Percentiles rank a stretch among this genome's conserved stretches.
Evolutionary conservation across 2,888 invertebrate species (phyloP).

Genomic region (Drosophila tripunctata): DNA sequence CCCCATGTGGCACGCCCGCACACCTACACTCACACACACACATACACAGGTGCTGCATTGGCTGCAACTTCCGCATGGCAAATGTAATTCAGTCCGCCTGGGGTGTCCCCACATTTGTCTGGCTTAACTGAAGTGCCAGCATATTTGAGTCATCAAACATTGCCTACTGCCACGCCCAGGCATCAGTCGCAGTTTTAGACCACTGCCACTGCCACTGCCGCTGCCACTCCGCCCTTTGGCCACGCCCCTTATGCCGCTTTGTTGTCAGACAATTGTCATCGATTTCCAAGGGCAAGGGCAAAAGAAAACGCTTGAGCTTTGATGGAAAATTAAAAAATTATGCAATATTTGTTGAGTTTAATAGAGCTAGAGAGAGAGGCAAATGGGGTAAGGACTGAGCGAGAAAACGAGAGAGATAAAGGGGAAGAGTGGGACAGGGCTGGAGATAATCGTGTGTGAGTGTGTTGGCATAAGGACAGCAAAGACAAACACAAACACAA

Average conservation of each 20-base stretch:
- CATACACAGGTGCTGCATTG: constrained; percentile 19
- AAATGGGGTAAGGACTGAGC: neutral
- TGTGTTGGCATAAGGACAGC: constrained; percentile 24
- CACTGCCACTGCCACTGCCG: too few species aligned
- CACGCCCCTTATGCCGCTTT: neutral
- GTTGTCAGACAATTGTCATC: constrained; percentile 33
- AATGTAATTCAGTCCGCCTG: neutral
- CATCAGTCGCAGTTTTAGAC: neutral
- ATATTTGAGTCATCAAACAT: constrained; percentile 47
- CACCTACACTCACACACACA: constrained; percentile 10
- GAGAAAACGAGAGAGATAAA: neutral
- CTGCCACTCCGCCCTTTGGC: neutral
- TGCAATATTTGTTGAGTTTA: constrained; percentile 54
- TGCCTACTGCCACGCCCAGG: constrained; percentile 27
- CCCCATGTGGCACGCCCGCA: constrained; percentile 24
- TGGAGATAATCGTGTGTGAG: constrained; percentile 1
- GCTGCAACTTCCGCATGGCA: constrained; percentile 1
- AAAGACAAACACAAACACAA: constrained; percentile 45
- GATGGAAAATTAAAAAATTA: constrained; percentile 64
- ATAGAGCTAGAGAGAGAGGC: constrained; percentile 2
- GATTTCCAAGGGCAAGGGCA: constrained; percentile 32
- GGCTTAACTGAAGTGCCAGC: constrained; percentile 55
- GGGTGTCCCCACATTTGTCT: constrained; percentile 55
- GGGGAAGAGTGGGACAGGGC: neutral
- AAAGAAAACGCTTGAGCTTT: constrained; percentile 4